phyloP scores from a whole-genome alignment of 1,140 invertebrate species.

The Pseudomyrmex cubaensis region DNA sequence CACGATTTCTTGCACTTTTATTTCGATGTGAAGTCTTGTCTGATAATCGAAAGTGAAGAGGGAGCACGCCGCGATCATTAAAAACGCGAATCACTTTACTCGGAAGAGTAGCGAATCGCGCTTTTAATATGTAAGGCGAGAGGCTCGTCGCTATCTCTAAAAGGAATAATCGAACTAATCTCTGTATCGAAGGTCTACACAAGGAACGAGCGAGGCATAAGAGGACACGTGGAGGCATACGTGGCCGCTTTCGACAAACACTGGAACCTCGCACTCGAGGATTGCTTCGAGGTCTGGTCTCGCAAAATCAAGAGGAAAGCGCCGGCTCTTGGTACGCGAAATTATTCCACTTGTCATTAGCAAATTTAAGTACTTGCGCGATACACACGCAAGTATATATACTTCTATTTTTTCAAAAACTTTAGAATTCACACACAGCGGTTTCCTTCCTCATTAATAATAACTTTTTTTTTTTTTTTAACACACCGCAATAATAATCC shows the following conservation, averaged over 20 bases:
- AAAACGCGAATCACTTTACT: neutral
- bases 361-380: too few relatives aligned
- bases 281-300: conserved; percentile 95
- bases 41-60: too few relatives aligned
- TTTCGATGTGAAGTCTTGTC: too few relatives aligned
- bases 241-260: conserved; percentile 97
- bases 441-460: too few relatives aligned
- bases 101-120: neutral
- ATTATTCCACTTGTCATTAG: too few relatives aligned
- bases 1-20: neutral
- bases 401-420: too few relatives aligned
- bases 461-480: too few relatives aligned
- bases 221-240: conserved; percentile 92
- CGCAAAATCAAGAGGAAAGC: conserved; percentile 88
- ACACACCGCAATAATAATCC: too few relatives aligned
- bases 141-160: conserved; percentile 41
- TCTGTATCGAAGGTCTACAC: conserved; percentile 87
- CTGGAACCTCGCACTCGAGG: conserved; percentile 95
- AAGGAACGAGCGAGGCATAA: conserved; percentile 87
- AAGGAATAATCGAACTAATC: conserved; percentile 77
- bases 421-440: too few relatives aligned
- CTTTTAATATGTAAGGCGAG: conserved; percentile 6
- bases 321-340: conserved; percentile 84
- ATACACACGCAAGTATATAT: too few relatives aligned
- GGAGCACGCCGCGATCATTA: neutral